Conservation (phyloP, 1,140 invertebrate species). For the Drosophila albomicans region DNA sequence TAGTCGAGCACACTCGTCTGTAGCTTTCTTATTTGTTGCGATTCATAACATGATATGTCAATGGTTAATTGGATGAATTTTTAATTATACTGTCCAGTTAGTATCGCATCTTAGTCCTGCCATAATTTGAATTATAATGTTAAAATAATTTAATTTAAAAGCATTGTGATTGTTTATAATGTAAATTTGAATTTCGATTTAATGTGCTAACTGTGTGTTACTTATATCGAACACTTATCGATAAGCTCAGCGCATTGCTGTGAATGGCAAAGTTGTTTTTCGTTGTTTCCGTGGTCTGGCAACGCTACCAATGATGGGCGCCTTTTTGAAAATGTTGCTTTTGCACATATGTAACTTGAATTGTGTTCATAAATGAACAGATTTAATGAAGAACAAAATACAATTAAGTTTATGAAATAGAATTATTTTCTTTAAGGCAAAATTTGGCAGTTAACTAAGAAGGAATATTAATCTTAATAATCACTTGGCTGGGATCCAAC, state of each 20-base stretch:
- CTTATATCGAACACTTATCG: background rate
- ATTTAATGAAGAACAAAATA: background rate
- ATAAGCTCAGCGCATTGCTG: slow-evolving; percentile 7
- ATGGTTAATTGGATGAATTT: too few species aligned
- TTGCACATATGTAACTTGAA: background rate
- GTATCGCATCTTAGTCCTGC: too few species aligned
- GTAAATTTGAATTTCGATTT: slow-evolving; percentile 2
- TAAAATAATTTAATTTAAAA: too few species aligned
- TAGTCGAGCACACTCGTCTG: too few species aligned
- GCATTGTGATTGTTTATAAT: background rate
- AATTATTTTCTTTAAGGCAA: background rate
- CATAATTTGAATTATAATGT: too few species aligned
- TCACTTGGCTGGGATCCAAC: too few species aligned
- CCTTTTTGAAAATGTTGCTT: slow-evolving; percentile 1
- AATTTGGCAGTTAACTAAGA: background rate
- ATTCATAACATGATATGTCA: too few species aligned
- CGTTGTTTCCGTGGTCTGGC: background rate
- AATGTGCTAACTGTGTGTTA: background rate
- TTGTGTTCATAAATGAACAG: background rate
- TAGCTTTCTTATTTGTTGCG: too few species aligned
- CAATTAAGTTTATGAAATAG: background rate
- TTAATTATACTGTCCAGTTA: too few species aligned
- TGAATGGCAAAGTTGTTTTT: slow-evolving; percentile 10
- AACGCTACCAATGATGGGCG: slow-evolving; percentile 3
- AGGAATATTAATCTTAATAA: background rate